Conservation (phyloP, 2,113 vertebrate species). For the Nettapus auritus region DNA sequence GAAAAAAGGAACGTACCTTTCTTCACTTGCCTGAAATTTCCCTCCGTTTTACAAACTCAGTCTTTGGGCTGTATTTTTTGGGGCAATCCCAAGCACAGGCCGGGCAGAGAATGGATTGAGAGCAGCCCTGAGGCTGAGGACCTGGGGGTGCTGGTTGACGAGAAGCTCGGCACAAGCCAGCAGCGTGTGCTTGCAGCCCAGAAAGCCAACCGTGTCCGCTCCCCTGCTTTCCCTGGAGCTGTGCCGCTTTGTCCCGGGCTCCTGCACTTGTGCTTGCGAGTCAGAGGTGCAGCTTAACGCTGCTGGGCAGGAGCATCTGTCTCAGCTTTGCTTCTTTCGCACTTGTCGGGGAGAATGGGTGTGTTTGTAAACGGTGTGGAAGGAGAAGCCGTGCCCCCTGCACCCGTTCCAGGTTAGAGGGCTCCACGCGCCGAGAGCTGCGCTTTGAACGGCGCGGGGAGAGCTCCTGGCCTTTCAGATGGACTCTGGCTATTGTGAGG, state of each 20-base stretch:
- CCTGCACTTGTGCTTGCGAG: not conserved
- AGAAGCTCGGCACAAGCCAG: too few species aligned
- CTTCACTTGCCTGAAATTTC: not conserved
- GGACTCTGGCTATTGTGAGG: constrained; percentile 28
- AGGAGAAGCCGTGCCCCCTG: not conserved
- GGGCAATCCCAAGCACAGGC: too few species aligned
- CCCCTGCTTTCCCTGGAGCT: not conserved
- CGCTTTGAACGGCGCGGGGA: not conserved
- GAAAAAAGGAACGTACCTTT: not conserved
- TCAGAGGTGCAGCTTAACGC: not conserved
- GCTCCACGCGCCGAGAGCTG: not conserved
- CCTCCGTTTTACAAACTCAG: not conserved
- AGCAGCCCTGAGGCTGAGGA: too few species aligned
- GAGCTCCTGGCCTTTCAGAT: constrained; percentile 21
- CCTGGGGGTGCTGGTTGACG: too few species aligned
- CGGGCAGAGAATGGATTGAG: too few species aligned
- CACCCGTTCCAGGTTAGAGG: constrained; percentile 11
- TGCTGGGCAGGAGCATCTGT: constrained; percentile 5
- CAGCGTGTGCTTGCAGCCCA: too few species aligned
- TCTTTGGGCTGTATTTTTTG: not conserved
- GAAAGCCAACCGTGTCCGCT: not conserved
- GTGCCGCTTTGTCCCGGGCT: not conserved
- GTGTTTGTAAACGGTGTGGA: not conserved
- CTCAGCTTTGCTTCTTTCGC: not conserved
- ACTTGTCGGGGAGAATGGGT: not conserved